These are phyloP conservation scores for Pedicia rivosa DNA, from an alignment of 2,888 invertebrate species.

Conservation along the genomic window DNA sequence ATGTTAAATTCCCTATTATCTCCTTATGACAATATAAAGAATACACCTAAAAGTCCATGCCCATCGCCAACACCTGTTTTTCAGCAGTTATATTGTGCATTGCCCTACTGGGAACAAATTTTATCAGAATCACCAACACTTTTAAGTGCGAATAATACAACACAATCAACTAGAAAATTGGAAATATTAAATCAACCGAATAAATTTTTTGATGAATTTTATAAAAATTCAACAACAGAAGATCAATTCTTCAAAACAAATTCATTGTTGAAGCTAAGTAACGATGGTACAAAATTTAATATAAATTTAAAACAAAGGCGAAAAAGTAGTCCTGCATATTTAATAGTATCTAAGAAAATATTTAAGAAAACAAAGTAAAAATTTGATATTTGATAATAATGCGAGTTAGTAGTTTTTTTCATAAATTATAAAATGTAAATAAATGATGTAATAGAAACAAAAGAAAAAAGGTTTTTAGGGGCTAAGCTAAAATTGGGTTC, in stretches of 20 bases:
- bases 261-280: background rate
- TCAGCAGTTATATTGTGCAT: conserved; percentile 33
- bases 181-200: background rate
- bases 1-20: background rate
- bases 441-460: too few species aligned
- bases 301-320: too few species aligned
- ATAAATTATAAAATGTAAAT: too few species aligned
- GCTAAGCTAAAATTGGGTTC: too few species aligned
- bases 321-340: conserved; percentile 2
- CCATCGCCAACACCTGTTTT: conserved; percentile 35
- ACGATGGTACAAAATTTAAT: background rate
- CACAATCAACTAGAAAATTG: background rate
- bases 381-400: too few species aligned
- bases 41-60: conserved; percentile 12
- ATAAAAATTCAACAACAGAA: too few species aligned
- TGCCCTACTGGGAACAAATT: conserved; percentile 26
- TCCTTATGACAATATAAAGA: conserved; percentile 1
- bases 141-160: background rate
- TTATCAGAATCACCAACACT: conserved; percentile 18
- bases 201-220: conserved; percentile 1
- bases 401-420: too few species aligned
- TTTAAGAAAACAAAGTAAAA: too few species aligned
- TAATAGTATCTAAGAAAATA: too few species aligned
- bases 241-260: too few species aligned
- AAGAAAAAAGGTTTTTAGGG: too few species aligned